Evolutionary conservation across 2,797 vertebrate genomes (phyloP).

Genomic region (Cossypha niveicapilla): DNA sequence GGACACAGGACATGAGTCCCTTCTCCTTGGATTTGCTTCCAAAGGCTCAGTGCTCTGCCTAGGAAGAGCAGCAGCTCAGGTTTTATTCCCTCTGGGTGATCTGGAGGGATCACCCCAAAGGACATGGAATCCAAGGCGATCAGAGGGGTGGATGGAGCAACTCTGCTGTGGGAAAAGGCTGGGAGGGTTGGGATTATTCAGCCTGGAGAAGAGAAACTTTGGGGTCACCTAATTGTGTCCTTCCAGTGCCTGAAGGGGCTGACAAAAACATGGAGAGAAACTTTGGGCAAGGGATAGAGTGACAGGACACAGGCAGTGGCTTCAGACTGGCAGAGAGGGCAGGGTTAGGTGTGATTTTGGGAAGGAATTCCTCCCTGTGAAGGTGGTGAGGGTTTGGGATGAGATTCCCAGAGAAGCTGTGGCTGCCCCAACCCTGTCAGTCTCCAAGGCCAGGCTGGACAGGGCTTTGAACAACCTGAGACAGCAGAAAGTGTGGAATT

Average conservation of each 20-base stretch:
- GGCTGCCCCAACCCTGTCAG: neutral
- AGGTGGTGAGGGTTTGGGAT: neutral
- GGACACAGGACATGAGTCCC: fast-evolving
- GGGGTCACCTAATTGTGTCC: fast-evolving
- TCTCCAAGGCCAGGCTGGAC: fast-evolving
- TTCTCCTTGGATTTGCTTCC: neutral
- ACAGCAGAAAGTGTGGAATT: fast-evolving
- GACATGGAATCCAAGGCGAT: neutral
- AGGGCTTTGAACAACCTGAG: neutral
- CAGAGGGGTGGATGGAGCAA: neutral
- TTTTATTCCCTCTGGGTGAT: neutral
- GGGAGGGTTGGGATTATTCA: neutral
- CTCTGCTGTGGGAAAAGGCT: neutral
- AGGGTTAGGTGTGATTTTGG: fast-evolving
- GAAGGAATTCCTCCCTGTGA: neutral
- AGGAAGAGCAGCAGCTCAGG: neutral
- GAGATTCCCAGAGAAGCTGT: neutral
- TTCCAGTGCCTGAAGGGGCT: neutral
- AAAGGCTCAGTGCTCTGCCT: neutral
- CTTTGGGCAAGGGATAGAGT: fast-evolving
- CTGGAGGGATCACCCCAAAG: neutral
- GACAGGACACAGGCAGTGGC: neutral
- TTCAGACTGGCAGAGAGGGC: neutral
- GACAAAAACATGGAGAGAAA: neutral
- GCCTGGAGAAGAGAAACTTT: neutral